Evolutionary conservation across 2,113 vertebrate genomes (phyloP).

Genomic region (Sciurus niger): DNA sequence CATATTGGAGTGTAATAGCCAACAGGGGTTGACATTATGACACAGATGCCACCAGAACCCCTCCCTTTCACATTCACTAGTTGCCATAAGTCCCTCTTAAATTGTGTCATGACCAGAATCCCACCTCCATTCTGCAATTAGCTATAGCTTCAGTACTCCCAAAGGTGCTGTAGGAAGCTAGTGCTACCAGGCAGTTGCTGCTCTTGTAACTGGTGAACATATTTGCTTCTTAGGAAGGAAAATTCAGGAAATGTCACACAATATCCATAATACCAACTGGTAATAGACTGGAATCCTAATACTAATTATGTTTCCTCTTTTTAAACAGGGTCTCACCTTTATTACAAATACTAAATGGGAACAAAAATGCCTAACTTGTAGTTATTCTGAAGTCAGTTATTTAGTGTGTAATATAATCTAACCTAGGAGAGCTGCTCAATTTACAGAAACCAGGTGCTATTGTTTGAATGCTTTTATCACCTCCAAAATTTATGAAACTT

Average conservation of each 20-base stretch:
- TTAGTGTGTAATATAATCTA: neutral
- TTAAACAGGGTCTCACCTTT: neutral
- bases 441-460: neutral
- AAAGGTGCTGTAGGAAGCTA: neutral
- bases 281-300: constrained; percentile 17
- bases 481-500: neutral
- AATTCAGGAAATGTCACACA: neutral
- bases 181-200: neutral
- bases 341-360: neutral
- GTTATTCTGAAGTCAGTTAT: constrained; percentile 10
- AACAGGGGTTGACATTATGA: neutral
- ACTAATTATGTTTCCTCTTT: neutral
- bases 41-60: neutral
- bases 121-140: neutral
- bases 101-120: neutral
- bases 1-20: neutral
- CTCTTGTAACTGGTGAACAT: neutral
- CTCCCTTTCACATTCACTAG: neutral
- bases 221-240: constrained; percentile 28
- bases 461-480: neutral
- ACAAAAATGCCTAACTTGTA: neutral
- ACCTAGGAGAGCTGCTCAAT: neutral
- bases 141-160: neutral
- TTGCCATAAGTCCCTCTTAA: neutral
- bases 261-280: neutral